A percentile compares a stretch with the other conserved stretches of the same genome.
Evolutionary conservation across 2,797 vertebrate genomes (phyloP).

Genomic region (Champsocephalus gunnari): DNA sequence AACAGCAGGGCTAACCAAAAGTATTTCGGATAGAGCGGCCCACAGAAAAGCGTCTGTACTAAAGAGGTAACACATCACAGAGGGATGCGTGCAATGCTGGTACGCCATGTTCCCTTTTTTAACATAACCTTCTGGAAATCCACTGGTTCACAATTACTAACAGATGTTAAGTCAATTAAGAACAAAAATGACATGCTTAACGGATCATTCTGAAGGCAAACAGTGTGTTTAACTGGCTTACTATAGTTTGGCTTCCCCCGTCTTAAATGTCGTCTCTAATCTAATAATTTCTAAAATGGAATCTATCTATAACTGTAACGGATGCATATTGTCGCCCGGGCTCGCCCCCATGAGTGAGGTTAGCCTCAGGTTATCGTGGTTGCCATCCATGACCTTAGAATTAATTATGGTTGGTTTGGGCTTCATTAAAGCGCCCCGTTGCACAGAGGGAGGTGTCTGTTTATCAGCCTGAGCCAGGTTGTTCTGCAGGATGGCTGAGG

Average conservation of each 20-base stretch:
- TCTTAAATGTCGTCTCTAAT: slow-evolving; percentile 35
- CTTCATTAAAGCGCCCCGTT: slow-evolving; percentile 66
- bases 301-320: slow-evolving; percentile 26
- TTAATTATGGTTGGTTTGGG: slow-evolving; percentile 75
- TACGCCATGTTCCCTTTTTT: slow-evolving; percentile 50
- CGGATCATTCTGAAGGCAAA: slow-evolving; percentile 36
- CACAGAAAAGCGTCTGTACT: slow-evolving; percentile 61
- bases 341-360: slow-evolving; percentile 51
- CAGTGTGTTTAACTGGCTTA: slow-evolving; percentile 32
- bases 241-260: slow-evolving; percentile 19
- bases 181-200: slow-evolving; percentile 36
- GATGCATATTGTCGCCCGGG: slow-evolving; percentile 1
- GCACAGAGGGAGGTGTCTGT: slow-evolving; percentile 64
- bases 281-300: slow-evolving; percentile 47
- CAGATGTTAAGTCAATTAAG: slow-evolving; percentile 29
- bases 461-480: slow-evolving; percentile 69
- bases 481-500: slow-evolving; percentile 67
- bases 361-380: slow-evolving; percentile 67
- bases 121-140: slow-evolving; percentile 59
- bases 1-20: slow-evolving; percentile 45
- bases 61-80: slow-evolving; percentile 75
- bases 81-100: slow-evolving; percentile 63
- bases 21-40: slow-evolving; percentile 54
- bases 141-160: slow-evolving; percentile 55
- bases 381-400: slow-evolving; percentile 70